A percentile compares a stretch with the other conserved stretches of the same genome.
phyloP scores from a whole-genome alignment of 2,797 vertebrate genomes.

The Propithecus perrieri region DNA sequence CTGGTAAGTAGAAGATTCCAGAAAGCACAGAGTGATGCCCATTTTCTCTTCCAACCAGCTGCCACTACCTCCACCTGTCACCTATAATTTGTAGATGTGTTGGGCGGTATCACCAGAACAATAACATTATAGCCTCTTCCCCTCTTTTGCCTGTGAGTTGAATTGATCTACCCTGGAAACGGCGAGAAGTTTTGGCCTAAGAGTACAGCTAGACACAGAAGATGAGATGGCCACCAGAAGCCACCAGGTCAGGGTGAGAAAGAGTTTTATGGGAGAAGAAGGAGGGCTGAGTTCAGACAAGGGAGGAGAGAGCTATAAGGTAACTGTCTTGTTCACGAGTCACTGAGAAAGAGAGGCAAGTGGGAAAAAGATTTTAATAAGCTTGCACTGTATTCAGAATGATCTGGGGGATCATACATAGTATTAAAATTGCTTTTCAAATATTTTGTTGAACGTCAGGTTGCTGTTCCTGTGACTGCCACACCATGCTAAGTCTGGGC shows the following conservation, averaged over 20 bases:
- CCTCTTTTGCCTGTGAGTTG: not conserved
- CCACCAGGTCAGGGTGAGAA: not conserved
- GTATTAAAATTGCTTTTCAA: slow-evolving; percentile 50
- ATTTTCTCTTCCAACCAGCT: not conserved
- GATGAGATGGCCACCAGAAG: not conserved
- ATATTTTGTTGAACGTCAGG: not conserved
- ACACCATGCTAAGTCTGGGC: not conserved
- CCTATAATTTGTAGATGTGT: not conserved
- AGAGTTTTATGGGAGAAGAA: not conserved
- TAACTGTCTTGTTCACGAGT: not conserved
- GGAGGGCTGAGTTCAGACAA: not conserved
- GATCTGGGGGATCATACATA: not conserved
- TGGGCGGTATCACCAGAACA: not conserved
- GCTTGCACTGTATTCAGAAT: not conserved
- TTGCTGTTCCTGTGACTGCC: not conserved
- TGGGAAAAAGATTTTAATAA: slow-evolving; percentile 38
- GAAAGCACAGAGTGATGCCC: not conserved
- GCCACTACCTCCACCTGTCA: not conserved
- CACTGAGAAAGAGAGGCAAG: not conserved
- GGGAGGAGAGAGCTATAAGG: not conserved
- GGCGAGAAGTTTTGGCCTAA: not conserved
- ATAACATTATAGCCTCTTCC: not conserved
- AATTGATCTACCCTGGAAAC: not conserved
- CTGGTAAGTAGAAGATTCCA: not conserved
- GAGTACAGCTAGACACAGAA: not conserved